Evolutionary conservation across 2,888 invertebrate species (phyloP).

Genomic region (Anorthoa munda): DNA sequence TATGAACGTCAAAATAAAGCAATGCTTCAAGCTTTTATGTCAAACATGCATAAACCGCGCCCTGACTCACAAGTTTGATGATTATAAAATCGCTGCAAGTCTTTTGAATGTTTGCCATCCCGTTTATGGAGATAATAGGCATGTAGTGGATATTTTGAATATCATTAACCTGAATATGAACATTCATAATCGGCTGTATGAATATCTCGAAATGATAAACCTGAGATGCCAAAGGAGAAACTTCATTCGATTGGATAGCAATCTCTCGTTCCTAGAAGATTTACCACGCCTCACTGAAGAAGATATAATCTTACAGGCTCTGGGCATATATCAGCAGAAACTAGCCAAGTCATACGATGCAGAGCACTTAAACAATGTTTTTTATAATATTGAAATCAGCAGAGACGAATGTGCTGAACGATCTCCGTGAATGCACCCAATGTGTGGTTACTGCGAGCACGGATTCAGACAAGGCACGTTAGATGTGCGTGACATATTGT

Average conservation of each 20-base stretch:
- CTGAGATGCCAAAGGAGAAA: slow-evolving; percentile 3
- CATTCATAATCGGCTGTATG: slow-evolving; percentile 1
- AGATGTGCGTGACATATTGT: no score
- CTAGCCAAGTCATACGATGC: slow-evolving; percentile 10
- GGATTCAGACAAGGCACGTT: no score
- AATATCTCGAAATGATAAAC: slow-evolving; percentile 6
- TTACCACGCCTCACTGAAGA: slow-evolving; percentile 3
- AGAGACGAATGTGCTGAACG: no score
- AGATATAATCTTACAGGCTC: slow-evolving; percentile 1
- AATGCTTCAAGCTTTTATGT: not conserved
- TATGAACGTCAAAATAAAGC: slow-evolving; percentile 5
- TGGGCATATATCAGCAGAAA: slow-evolving; percentile 1
- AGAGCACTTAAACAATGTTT: no score
- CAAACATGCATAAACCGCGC: not conserved
- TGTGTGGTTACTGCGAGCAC: no score
- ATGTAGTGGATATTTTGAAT: not conserved
- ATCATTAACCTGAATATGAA: slow-evolving; percentile 2
- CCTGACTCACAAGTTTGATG: not conserved
- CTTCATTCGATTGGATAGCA: slow-evolving; percentile 1
- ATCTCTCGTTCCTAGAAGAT: not conserved
- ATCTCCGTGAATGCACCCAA: no score
- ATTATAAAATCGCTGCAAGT: slow-evolving; percentile 2
- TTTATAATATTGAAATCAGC: no score
- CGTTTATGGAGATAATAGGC: not conserved
- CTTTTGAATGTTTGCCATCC: not conserved